Conservation (phyloP, 2,888 invertebrate genomes). For the Sminthurinus aureus region DNA sequence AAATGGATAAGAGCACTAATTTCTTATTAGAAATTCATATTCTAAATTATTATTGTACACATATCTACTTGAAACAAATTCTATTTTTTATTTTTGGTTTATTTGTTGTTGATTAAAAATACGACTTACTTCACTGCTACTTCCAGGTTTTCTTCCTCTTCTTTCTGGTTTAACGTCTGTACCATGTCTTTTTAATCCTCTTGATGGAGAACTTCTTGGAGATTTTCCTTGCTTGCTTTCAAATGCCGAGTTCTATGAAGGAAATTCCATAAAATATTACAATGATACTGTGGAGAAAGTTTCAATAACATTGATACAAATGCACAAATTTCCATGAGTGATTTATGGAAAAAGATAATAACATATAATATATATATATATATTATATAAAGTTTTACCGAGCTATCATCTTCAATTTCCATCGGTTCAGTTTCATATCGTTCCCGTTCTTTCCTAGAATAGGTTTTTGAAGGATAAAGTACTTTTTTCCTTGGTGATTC, state of each 20-base stretch:
- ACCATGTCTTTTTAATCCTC: neutral
- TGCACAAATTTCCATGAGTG: neutral
- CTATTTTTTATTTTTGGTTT: too few species aligned
- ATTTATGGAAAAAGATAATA: neutral
- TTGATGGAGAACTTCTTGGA: conserved; percentile 22
- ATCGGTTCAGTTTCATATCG: too few species aligned
- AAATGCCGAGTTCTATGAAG: conserved; percentile 22
- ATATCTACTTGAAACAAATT: too few species aligned
- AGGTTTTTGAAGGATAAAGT: conserved; percentile 28
- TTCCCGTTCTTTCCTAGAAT: conserved; percentile 33
- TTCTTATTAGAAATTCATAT: too few species aligned
- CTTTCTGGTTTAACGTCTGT: neutral
- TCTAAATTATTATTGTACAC: too few species aligned
- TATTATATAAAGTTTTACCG: neutral
- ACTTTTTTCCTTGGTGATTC: conserved; percentile 16
- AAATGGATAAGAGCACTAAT: too few species aligned
- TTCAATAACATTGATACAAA: too few species aligned
- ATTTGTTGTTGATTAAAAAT: too few species aligned
- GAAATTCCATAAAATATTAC: neutral
- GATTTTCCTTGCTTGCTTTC: conserved; percentile 16
- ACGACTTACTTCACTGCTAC: conserved; percentile 34
- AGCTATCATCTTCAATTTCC: conserved; percentile 23
- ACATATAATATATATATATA: neutral
- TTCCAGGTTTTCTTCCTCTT: conserved; percentile 21
- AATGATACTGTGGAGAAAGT: too few species aligned